phyloP scores from a whole-genome alignment of 2,888 invertebrate genomes.

The Ormyrus rosae region DNA sequence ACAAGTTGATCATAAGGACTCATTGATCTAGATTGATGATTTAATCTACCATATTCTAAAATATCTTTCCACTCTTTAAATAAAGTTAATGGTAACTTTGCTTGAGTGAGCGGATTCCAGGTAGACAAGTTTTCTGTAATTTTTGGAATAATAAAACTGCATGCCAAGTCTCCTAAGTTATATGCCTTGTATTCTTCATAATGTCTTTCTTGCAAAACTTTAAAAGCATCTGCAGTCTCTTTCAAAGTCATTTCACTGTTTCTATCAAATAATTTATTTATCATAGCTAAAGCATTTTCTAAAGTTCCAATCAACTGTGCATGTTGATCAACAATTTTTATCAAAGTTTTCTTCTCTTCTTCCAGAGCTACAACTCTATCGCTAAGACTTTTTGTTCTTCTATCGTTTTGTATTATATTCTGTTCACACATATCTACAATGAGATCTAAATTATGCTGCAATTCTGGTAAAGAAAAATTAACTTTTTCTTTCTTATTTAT shows the following conservation, averaged over 20 bases:
- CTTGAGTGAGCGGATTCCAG: conserved; percentile 88
- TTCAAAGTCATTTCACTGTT: conserved; percentile 78
- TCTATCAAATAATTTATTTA: conserved; percentile 80
- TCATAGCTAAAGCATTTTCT: conserved; percentile 82
- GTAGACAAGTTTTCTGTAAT: conserved; percentile 84
- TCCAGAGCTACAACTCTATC: conserved; percentile 88
- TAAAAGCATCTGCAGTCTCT: conserved; percentile 80
- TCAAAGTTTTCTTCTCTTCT: conserved; percentile 86
- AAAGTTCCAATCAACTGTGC: conserved; percentile 84
- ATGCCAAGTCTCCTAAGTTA: conserved; percentile 88
- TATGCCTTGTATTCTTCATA: conserved; percentile 89
- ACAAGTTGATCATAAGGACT: conserved; percentile 89
- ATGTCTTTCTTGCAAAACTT: conserved; percentile 80
- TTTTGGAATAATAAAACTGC: conserved; percentile 89
- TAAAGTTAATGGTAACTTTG: conserved; percentile 81
- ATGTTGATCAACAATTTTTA: conserved; percentile 83
- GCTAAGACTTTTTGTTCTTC: conserved; percentile 84
- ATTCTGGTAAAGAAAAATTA: conserved; percentile 90
- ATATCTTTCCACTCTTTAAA: conserved; percentile 85
- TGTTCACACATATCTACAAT: conserved; percentile 96
- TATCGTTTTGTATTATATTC: conserved; percentile 92
- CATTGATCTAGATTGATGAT: conserved; percentile 75
- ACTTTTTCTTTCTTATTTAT: conserved; percentile 79
- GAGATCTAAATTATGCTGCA: conserved; percentile 93
- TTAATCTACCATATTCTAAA: conserved; percentile 74